These are phyloP conservation scores for Calephelis nemesis DNA, from an alignment of 1,140 invertebrate species.

Conservation along the genomic window DNA sequence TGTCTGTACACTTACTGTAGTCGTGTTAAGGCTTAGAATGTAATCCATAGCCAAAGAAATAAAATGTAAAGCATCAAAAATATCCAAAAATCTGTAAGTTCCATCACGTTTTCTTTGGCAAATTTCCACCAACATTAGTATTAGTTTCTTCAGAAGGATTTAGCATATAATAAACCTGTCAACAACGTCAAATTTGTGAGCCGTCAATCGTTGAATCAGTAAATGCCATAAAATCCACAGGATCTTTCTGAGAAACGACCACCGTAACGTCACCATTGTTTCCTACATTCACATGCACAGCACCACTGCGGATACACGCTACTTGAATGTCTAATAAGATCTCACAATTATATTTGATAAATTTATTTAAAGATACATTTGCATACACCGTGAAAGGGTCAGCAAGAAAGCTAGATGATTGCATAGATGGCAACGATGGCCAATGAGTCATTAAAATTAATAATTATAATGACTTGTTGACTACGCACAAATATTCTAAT, in stretches of 20 bases:
- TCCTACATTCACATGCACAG: constrained; percentile 59
- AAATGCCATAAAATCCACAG: constrained; percentile 67
- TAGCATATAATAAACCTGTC: constrained; percentile 31
- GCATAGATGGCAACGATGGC: constrained; percentile 3
- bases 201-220: constrained; percentile 59
- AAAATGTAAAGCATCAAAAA: neutral
- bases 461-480: no score
- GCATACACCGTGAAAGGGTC: constrained; percentile 67
- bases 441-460: neutral
- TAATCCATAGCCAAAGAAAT: no score
- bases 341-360: constrained; percentile 79
- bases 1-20: no score
- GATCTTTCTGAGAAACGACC: constrained; percentile 72
- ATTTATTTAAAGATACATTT: constrained; percentile 73
- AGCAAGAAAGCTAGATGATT: constrained; percentile 53
- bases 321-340: constrained; percentile 69
- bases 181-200: constrained; percentile 50
- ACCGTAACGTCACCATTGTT: constrained; percentile 72
- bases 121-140: no score
- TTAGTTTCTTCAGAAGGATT: neutral
- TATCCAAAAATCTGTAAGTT: constrained; percentile 19
- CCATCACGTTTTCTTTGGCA: no score
- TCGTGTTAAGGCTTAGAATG: no score
- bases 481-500: no score
- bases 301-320: constrained; percentile 66